A percentile compares a stretch with the other conserved stretches of the same genome.
These are phyloP conservation scores for Myopa testacea DNA, from an alignment of 2,888 invertebrate genomes.

Conservation along the genomic window DNA sequence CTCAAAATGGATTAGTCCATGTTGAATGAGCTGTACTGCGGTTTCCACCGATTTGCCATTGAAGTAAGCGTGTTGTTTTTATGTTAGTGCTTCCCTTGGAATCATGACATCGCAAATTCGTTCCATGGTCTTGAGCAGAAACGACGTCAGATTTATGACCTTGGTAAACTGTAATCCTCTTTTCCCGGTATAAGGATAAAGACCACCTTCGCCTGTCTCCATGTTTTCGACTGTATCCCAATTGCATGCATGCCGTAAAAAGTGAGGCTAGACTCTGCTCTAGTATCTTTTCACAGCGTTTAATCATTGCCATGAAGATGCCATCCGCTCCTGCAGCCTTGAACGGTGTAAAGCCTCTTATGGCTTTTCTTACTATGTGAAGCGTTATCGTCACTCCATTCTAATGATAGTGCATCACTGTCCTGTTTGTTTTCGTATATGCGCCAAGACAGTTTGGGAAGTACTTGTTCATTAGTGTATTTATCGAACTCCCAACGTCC, in stretches of 20 bases:
- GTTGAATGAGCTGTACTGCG: too few species aligned
- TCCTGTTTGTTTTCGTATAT: neutral
- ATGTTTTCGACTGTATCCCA: neutral
- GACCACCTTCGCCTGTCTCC: too few species aligned
- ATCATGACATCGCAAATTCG: too few species aligned
- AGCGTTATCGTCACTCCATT: neutral
- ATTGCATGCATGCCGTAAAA: neutral
- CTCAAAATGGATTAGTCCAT: too few species aligned
- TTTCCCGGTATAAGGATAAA: too few species aligned
- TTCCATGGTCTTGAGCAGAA: too few species aligned
- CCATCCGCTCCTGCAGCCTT: neutral
- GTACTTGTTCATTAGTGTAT: neutral
- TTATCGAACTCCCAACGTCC: neutral
- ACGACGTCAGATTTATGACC: too few species aligned
- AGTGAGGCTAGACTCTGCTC: too few species aligned
- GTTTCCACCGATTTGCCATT: too few species aligned
- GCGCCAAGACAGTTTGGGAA: neutral
- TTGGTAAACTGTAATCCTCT: too few species aligned
- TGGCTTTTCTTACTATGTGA: conserved; percentile 1
- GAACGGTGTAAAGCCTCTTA: neutral
- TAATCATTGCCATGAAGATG: neutral
- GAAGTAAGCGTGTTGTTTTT: too few species aligned
- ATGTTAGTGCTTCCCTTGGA: too few species aligned
- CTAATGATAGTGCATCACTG: neutral
- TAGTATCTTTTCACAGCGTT: neutral